Conservation (phyloP, 2,113 vertebrate species). For the Pedionomus torquatus region DNA sequence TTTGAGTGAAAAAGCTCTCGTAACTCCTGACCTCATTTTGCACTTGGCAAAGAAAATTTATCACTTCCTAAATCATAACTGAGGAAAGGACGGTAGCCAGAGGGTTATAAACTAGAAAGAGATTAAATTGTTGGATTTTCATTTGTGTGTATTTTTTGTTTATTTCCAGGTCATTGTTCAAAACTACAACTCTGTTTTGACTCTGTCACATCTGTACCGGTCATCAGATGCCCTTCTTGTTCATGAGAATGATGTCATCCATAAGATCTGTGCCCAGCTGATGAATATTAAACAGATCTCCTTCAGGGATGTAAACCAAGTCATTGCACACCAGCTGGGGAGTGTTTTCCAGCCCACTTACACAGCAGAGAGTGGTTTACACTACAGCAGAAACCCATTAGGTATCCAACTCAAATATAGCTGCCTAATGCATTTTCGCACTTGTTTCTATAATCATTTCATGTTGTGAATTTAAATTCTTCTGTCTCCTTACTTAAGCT, state of each 20-base stretch:
- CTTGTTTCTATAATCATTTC: neutral
- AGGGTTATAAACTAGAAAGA: neutral
- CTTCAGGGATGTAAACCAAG: constrained; percentile 87
- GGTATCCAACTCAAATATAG: constrained; percentile 68
- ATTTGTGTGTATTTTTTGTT: neutral
- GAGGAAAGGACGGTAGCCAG: neutral
- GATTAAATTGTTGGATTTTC: neutral
- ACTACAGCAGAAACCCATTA: constrained; percentile 86
- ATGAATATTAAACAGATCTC: constrained; percentile 93
- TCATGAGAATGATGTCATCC: constrained; percentile 91
- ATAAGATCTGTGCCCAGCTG: constrained; percentile 89
- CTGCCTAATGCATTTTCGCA: neutral
- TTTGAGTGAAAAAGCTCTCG: neutral
- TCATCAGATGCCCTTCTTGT: constrained; percentile 92
- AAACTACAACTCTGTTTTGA: constrained; percentile 96
- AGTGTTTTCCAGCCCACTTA: constrained; percentile 88
- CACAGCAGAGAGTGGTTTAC: constrained; percentile 54
- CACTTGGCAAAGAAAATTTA: neutral
- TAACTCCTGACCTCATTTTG: neutral
- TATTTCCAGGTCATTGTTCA: constrained; percentile 91
- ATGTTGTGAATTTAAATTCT: neutral
- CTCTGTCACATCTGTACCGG: constrained; percentile 89
- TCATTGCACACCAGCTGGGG: constrained; percentile 93
- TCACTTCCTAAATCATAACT: neutral
- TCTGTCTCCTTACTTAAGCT: neutral